Evolutionary conservation across 2,888 invertebrate genomes (phyloP).

Genomic region (Bhutanitis thaidina): DNA sequence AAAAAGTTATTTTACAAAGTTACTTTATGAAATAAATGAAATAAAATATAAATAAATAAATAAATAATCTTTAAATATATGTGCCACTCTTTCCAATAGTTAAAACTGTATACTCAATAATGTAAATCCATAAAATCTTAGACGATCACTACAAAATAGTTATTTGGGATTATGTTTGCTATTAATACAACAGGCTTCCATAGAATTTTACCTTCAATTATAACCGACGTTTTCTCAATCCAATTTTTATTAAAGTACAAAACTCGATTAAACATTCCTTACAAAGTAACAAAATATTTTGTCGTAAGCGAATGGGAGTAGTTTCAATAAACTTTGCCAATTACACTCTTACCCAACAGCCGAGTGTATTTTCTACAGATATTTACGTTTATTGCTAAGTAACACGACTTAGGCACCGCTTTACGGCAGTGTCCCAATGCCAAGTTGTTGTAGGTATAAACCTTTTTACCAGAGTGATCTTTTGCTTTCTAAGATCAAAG

Average conservation of each 20-base stretch:
- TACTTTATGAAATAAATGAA: no score
- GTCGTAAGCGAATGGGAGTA: constrained; percentile 22
- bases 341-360: constrained; percentile 22
- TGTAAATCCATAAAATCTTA: no score
- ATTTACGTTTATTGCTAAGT: constrained; percentile 27
- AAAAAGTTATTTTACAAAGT: no score
- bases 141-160: no score
- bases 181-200: no score
- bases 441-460: constrained; percentile 18
- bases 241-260: not conserved
- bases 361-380: constrained; percentile 25
- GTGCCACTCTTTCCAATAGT: no score
- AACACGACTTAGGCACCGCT: constrained; percentile 20
- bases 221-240: no score
- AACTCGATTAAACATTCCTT: constrained; percentile 6
- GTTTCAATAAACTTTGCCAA: constrained; percentile 27
- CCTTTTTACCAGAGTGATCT: constrained; percentile 9
- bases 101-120: no score
- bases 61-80: no score
- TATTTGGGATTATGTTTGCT: no score
- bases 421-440: constrained; percentile 17
- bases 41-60: no score
- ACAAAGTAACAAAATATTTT: constrained; percentile 15
- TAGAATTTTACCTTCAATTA: no score
- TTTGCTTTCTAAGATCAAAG: constrained; percentile 3